Percentiles rank a stretch among this genome's conserved stretches.
phyloP scores from a whole-genome alignment of 2,888 invertebrate species.

The Chorisops tibialis region DNA sequence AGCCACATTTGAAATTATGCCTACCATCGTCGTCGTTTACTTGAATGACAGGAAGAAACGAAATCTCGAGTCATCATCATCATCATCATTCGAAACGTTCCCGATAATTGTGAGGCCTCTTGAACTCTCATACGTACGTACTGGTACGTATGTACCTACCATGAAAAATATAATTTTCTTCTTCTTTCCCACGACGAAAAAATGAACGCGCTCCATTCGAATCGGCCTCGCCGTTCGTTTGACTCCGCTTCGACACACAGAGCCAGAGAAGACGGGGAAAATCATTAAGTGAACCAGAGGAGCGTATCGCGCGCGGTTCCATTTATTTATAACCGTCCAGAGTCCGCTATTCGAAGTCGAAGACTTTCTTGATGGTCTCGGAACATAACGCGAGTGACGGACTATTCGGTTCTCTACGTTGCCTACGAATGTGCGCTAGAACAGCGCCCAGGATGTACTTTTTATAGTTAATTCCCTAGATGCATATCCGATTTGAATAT shows the following conservation, averaged over 20 bases:
- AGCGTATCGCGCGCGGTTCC: slow-evolving; percentile 32
- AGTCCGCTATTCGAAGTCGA: not conserved
- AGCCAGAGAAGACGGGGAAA: slow-evolving; percentile 25
- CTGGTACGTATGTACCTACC: too few species aligned
- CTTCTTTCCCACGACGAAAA: slow-evolving; percentile 20
- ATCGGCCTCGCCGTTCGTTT: slow-evolving; percentile 9
- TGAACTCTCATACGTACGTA: too few species aligned
- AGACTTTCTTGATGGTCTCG: not conserved
- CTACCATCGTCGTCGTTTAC: not conserved
- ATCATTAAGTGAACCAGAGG: slow-evolving; percentile 30
- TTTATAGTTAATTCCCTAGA: not conserved
- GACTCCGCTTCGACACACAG: slow-evolving; percentile 19
- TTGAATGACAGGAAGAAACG: slow-evolving; percentile 17
- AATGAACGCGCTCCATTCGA: not conserved
- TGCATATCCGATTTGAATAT: not conserved
- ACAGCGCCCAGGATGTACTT: not conserved
- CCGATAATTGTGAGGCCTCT: not conserved
- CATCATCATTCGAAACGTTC: slow-evolving; percentile 8
- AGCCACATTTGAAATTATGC: too few species aligned
- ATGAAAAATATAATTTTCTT: slow-evolving; percentile 11
- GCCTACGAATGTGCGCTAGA: not conserved
- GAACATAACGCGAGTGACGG: not conserved
- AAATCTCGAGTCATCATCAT: slow-evolving; percentile 20
- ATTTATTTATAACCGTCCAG: slow-evolving; percentile 29
- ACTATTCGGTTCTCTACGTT: not conserved